A percentile compares a stretch with the other conserved stretches of the same genome.
Conservation (phyloP, 1,140 invertebrate species). For the Lethrus apterus region DNA sequence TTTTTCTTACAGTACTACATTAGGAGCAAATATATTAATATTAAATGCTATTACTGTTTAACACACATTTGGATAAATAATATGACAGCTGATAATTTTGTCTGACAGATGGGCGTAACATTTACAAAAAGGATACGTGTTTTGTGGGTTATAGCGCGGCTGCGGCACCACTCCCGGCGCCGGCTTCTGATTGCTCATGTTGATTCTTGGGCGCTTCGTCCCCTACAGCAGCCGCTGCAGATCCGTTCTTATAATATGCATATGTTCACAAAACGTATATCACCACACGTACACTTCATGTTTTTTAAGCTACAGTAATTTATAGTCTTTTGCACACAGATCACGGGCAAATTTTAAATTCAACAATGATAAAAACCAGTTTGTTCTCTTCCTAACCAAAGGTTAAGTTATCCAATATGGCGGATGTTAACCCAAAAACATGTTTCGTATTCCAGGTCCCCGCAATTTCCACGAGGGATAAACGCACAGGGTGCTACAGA, state of each 20-base stretch:
- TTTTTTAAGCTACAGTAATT: constrained; percentile 10
- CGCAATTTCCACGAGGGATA: constrained; percentile 13
- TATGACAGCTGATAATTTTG: constrained; percentile 24
- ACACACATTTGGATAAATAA: too few species aligned
- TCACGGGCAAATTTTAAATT: constrained; percentile 23
- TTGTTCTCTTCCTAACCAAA: constrained; percentile 35
- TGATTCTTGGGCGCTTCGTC: constrained; percentile 30
- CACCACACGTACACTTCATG: constrained; percentile 26
- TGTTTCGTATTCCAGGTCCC: constrained; percentile 22
- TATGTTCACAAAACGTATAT: constrained; percentile 35
- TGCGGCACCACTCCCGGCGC: constrained; percentile 35
- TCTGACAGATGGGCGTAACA: constrained; percentile 36
- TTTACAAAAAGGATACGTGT: constrained; percentile 38
- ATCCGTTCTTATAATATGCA: constrained; percentile 32
- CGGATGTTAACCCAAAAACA: constrained; percentile 41
- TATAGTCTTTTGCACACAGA: constrained; percentile 15
- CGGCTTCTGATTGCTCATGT: constrained; percentile 41
- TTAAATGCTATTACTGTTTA: too few species aligned
- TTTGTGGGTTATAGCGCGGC: constrained; percentile 25
- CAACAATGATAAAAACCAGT: constrained; percentile 27
- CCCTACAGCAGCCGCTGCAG: constrained; percentile 36
- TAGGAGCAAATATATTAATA: too few species aligned
- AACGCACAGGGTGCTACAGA: background rate
- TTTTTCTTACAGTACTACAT: background rate
- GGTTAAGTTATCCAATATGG: constrained; percentile 43